These are phyloP conservation scores for Brachylomia viminalis DNA, from an alignment of 2,888 invertebrate genomes.

Conservation along the genomic window DNA sequence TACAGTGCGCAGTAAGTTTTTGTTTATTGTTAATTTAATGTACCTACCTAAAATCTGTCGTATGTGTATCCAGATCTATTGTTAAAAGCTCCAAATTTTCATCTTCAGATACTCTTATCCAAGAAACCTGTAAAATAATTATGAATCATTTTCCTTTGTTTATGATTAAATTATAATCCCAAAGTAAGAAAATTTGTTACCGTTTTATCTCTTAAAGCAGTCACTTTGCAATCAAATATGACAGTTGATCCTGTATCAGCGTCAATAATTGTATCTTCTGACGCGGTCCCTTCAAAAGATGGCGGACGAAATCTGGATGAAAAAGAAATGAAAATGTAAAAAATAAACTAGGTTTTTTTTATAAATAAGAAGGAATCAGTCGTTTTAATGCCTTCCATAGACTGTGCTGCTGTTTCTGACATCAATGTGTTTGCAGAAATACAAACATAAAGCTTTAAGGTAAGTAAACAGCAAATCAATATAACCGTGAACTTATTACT, in stretches of 20 bases:
- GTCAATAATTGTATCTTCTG: conserved; percentile 81
- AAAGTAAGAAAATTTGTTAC: conserved; percentile 69
- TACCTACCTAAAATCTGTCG: conserved; percentile 91
- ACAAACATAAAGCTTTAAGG: background rate
- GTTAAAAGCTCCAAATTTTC: conserved; percentile 92
- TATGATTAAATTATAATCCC: background rate
- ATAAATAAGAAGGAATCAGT: background rate
- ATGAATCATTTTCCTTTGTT: conserved; percentile 6
- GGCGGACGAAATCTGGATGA: conserved; percentile 85
- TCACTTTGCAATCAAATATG: conserved; percentile 88
- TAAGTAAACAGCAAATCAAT: background rate
- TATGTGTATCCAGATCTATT: conserved; percentile 92
- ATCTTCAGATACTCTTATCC: conserved; percentile 92
- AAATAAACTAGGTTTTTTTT: too few relatives aligned
- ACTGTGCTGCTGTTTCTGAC: background rate
- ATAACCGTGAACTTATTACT: background rate
- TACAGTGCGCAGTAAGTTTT: too few relatives aligned
- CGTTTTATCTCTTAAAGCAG: conserved; percentile 88
- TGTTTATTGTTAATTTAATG: background rate
- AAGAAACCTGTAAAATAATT: conserved; percentile 91
- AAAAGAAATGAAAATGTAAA: conserved; percentile 34
- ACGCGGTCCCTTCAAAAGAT: conserved; percentile 83
- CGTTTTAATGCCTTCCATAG: background rate
- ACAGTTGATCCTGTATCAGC: conserved; percentile 89
- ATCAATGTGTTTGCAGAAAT: background rate